Conservation (phyloP, 1,140 invertebrate species). For the Apis mellifera region Amel_HAv3.1 CM009931.2:12091501-12092000, state of each 20-base stretch:
- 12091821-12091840: neutral
- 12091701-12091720: slow-evolving; percentile 38
- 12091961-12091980: slow-evolving; percentile 27
- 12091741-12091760: slow-evolving; percentile 39
- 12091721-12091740: slow-evolving; percentile 6
- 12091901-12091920: neutral
- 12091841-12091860: neutral
- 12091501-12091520: neutral
- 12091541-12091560: neutral
- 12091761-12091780: neutral
- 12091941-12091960: slow-evolving; percentile 25
- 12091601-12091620: neutral
- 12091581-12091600: no score
- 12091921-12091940: slow-evolving; percentile 1
- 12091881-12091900: no score
- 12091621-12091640: neutral
- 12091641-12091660: neutral
- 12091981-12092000: slow-evolving; percentile 11
- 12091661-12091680: slow-evolving; percentile 21
- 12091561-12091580: neutral
- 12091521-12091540: slow-evolving; percentile 14
- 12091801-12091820: slow-evolving; percentile 12
- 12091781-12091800: neutral
- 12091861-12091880: neutral
- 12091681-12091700: slow-evolving; percentile 7